Evolutionary conservation across 1,140 invertebrate genomes (phyloP), one percentile per base, ranked within the genome.

Genomic region (Temnothorax curvispinosus): DNA sequence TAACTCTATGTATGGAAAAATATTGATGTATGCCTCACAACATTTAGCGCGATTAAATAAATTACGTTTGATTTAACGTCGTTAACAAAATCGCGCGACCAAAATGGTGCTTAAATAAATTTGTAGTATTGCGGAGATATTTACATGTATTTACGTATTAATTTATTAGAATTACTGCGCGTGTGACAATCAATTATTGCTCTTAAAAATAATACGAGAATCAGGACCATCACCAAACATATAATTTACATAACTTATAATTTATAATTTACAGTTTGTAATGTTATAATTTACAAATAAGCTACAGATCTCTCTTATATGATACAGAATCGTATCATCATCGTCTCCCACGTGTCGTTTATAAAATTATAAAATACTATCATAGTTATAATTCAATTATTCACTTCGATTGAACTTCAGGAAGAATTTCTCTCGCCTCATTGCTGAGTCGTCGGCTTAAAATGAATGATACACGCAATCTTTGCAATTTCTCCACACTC

Each of bases 401-500:
- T 52, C 60, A 27, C 44, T 65, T 78, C 58, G 76, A 78, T 78
- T 78, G n/a, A 77, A 77, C 27, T 77, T 64, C 1, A 76, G 56
- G 21, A 78, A 65, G 41, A 78, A 35, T 78, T 65, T 7, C 27
- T 50, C 27, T 74, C 54, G 52, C 9, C 27, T 82, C 47, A 72
- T 82, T 72, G 67, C 80, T 58, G 54, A 82, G 60, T 80, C 74
- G 69, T 27, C 74, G 60, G 35, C 60, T 67, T 78, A 50, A 27
- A 27, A n/a, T 72, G 41, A 71, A 75, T 44, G 74, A 50, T 41
- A 44, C 50, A 67, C 54, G n/a, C 38, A 41, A 3, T 87, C 69
- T 77, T 58, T 71, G 32, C 18, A 54, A 54, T 32, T 72, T 47
- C 38, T 58, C 21, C 56, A 41, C 75, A 81, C 88, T 60, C 82